Evolutionary conservation across 2,888 invertebrate genomes (phyloP), one percentile per base, ranked within the genome.

Genomic region (Papilio demoleus): DNA sequence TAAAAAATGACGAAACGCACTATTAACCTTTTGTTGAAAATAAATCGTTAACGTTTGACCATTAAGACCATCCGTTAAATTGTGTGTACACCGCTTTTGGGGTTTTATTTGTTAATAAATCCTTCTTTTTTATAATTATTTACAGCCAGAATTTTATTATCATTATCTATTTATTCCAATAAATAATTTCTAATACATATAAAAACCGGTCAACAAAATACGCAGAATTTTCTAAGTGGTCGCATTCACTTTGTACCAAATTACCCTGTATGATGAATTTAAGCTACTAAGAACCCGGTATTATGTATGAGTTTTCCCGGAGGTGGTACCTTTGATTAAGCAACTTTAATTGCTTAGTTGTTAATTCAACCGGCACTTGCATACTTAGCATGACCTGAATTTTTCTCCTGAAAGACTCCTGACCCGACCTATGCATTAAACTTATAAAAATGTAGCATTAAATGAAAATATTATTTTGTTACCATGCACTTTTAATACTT

Each of bases 341-440:
- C 17, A 68, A 68, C 59, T 63, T 58, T 68, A 68, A 68, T 64
- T 68, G 64, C 59, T 17, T 34, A 59, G 63, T 68, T 68, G 63
- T 59, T 59, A 64, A 64, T 64, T 64, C 64, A 68, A 36, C 38
- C 27, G 19, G 63, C 36, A 36, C 22, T 19, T 47, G 8, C 40
- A 31, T 60, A 66, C 47, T 63, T 68, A 47, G 47, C 50, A n/a
- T 60, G 68, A 60, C 68, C 68, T 64, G 31, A 31, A 68, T 65
- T 60, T 53, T 59, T 22, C 59, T 47, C 27, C 45, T 63, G 38
- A 59, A 68, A 50, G 64, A 50, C 61, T 62, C 67, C 40, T 68
- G 68, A 68, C 68, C 59, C 36, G 38, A 38, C 47, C n/a, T 47
- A 11, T 47, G 34, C 38, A 68, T 56, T 61, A n/a, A 62, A 9